These are phyloP conservation scores for Drosophila borborema DNA, from an alignment of 2,888 invertebrate genomes.

Conservation along the genomic window DNA sequence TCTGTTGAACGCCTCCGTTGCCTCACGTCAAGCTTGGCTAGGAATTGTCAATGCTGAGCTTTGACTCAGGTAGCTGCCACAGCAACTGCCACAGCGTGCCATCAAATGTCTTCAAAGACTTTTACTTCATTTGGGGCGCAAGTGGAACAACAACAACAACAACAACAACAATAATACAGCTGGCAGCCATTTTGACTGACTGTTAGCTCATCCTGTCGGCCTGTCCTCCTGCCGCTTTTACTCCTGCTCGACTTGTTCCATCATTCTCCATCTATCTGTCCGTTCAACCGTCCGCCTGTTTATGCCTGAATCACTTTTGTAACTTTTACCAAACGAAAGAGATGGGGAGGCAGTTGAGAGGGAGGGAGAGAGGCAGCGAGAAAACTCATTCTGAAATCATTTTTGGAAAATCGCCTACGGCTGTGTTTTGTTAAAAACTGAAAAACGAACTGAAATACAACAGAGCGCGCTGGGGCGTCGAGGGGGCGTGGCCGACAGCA, in stretches of 20 bases:
- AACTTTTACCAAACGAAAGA: slow-evolving; percentile 58
- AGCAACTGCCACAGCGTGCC: slow-evolving; percentile 27
- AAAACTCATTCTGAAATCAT: slow-evolving; percentile 76
- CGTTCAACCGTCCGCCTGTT: slow-evolving; percentile 38
- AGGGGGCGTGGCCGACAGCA: slow-evolving; percentile 26
- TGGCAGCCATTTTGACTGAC: slow-evolving; percentile 76
- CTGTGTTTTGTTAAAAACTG: slow-evolving; percentile 79
- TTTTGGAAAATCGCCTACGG: slow-evolving; percentile 80
- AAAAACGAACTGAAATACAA: slow-evolving; percentile 73
- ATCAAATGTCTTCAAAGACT: slow-evolving; percentile 67
- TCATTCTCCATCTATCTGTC: slow-evolving; percentile 8
- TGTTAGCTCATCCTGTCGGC: slow-evolving; percentile 43
- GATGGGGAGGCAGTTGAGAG: neutral
- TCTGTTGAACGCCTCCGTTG: neutral
- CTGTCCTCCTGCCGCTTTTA: slow-evolving; percentile 8
- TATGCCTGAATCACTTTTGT: slow-evolving; percentile 79
- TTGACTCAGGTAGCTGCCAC: slow-evolving; percentile 56
- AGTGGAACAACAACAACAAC: slow-evolving; percentile 28
- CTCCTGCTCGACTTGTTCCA: slow-evolving; percentile 31
- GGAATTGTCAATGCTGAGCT: slow-evolving; percentile 64
- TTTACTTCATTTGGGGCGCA: slow-evolving; percentile 59
- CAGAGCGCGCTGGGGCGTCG: slow-evolving; percentile 27
- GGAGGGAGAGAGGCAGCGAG: neutral
- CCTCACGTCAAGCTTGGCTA: slow-evolving; percentile 17
- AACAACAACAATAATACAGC: slow-evolving; percentile 11